Evolutionary conservation across 2,113 vertebrate genomes (phyloP).

Genomic region (Stegostoma tigrinum): DNA sequence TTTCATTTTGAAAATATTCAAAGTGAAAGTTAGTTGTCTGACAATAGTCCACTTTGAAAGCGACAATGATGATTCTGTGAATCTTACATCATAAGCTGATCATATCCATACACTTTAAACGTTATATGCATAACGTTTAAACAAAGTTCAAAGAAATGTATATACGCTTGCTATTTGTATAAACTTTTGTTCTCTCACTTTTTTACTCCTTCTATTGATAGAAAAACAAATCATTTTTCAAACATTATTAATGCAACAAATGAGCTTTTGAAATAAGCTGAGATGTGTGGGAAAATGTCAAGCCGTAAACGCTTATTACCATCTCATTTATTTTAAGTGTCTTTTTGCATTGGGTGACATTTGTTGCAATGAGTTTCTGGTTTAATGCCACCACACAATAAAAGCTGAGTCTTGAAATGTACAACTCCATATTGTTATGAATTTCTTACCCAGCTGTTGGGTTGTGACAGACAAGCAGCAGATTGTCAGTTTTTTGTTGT

Average conservation of each 20-base stretch:
- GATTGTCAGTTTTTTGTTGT: slow-evolving; percentile 69
- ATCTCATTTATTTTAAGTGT: not conserved
- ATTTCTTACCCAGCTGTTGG: slow-evolving; percentile 44
- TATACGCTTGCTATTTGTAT: not conserved
- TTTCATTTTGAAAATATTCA: not conserved
- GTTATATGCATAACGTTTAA: not conserved
- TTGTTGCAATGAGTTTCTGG: slow-evolving; percentile 15
- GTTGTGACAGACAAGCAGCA: slow-evolving; percentile 59
- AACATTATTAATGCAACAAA: not conserved
- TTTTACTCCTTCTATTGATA: not conserved
- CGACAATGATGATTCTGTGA: not conserved
- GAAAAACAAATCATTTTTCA: not conserved
- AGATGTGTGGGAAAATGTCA: not conserved
- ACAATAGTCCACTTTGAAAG: not conserved
- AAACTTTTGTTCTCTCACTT: not conserved
- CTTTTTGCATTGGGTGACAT: not conserved
- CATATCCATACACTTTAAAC: not conserved
- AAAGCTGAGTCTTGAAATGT: slow-evolving; percentile 33
- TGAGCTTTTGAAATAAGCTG: not conserved
- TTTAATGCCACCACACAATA: not conserved
- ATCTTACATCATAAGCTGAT: not conserved
- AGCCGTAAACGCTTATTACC: not conserved
- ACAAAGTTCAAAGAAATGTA: not conserved
- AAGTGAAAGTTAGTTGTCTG: not conserved
- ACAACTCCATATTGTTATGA: slow-evolving; percentile 36